A percentile compares a stretch with the other conserved stretches of the same genome.
Conservation (phyloP, 1,140 invertebrate genomes). For the Solenopsis invicta region DNA sequence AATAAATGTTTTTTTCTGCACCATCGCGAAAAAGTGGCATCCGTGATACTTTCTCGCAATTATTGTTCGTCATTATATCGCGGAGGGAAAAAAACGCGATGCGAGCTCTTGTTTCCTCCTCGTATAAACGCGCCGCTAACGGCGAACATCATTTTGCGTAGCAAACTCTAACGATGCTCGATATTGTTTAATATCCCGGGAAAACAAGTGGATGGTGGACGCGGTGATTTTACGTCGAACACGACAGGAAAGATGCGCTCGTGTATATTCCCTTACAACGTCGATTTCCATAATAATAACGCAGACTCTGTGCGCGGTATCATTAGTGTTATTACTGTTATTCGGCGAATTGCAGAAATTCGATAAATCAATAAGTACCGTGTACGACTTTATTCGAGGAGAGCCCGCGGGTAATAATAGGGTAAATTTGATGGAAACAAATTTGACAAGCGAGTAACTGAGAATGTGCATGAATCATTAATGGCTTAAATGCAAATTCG, state of each 20-base stretch:
- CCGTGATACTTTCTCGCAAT: constrained; percentile 25
- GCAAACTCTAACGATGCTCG: constrained; percentile 49
- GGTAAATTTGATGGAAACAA: constrained; percentile 31
- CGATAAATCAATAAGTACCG: constrained; percentile 56
- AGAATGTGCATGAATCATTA: constrained; percentile 1
- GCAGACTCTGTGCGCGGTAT: background rate
- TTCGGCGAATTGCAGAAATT: constrained; percentile 42
- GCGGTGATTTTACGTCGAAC: constrained; percentile 17
- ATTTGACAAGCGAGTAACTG: constrained; percentile 32
- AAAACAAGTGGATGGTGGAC: constrained; percentile 36
- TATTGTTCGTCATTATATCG: constrained; percentile 29
- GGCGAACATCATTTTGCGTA: constrained; percentile 36
- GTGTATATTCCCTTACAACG: background rate
- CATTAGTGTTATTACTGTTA: constrained; percentile 57
- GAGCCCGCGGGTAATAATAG: background rate
- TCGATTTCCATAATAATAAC: constrained; percentile 44
- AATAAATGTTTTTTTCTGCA: constrained; percentile 1
- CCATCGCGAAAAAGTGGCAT: background rate
- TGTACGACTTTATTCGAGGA: constrained; percentile 12
- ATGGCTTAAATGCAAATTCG: constrained; percentile 19
- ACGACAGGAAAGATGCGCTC: constrained; percentile 28
- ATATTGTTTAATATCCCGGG: constrained; percentile 44
- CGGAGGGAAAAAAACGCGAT: background rate
- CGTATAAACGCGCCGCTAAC: constrained; percentile 27
- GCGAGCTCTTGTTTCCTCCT: constrained; percentile 19